Percentiles rank a stretch among this genome's conserved stretches.
phyloP scores from a whole-genome alignment of 2,797 vertebrate species.

The Corythornis leucogaster region DNA sequence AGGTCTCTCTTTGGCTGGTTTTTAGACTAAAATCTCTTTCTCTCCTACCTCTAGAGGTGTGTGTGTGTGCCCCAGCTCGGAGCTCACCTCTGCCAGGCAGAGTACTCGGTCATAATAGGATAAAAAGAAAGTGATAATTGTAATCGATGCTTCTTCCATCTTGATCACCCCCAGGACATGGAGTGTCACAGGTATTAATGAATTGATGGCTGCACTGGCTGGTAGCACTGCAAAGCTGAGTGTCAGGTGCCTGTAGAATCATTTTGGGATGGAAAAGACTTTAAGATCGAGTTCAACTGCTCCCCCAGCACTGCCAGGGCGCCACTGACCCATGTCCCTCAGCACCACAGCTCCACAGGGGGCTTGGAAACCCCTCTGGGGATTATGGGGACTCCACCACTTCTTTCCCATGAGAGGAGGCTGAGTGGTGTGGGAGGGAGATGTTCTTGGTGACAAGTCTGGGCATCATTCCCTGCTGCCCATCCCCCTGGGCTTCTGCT shows the following conservation, averaged over 20 bases:
- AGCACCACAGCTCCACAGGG: neutral
- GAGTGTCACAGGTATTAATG: neutral
- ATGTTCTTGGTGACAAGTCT: neutral
- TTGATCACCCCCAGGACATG: neutral
- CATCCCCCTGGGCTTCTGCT: neutral
- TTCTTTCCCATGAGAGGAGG: neutral
- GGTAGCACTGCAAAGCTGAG: neutral
- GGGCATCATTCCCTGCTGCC: neutral
- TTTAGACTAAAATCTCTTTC: neutral
- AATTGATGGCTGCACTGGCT: neutral
- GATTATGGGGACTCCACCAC: neutral
- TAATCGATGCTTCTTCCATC: neutral
- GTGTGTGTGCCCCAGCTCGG: fast-evolving
- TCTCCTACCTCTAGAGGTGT: neutral
- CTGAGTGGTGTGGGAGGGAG: neutral
- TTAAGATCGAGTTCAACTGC: neutral
- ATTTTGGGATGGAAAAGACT: neutral
- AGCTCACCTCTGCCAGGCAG: neutral
- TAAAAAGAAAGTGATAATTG: neutral
- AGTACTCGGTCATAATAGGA: fast-evolving
- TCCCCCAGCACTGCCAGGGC: neutral
- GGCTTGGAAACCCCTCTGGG: neutral
- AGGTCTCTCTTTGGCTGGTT: neutral
- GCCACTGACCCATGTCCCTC: too few relatives aligned
- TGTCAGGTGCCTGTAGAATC: neutral